Evolutionary conservation across 2,113 vertebrate genomes (phyloP).

Genomic region (Lepus timidus): DNA sequence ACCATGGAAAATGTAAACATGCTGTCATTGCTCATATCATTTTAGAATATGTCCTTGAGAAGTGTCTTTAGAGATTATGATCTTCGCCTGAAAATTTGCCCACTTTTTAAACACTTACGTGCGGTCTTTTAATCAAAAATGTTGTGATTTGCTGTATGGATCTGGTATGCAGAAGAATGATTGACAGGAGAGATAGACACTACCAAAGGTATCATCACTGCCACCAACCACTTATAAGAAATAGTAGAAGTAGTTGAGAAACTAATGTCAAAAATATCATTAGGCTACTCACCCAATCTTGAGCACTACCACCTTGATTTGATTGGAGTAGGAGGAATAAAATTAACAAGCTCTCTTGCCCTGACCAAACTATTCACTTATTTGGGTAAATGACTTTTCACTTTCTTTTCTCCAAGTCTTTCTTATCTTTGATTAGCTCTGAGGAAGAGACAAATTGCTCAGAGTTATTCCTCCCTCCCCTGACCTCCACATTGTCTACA

Average conservation of each 20-base stretch:
- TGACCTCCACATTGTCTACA: not conserved
- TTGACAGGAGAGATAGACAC: not conserved
- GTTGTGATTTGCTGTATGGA: constrained; percentile 48
- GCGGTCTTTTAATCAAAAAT: constrained; percentile 42
- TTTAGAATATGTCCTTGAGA: constrained; percentile 57
- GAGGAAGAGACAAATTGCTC: not conserved
- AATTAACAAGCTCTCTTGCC: not conserved
- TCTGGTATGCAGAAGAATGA: not conserved
- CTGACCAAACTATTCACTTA: not conserved
- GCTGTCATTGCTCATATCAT: constrained; percentile 56
- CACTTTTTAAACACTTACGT: constrained; percentile 30
- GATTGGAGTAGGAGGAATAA: not conserved
- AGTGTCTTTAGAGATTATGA: constrained; percentile 17
- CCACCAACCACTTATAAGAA: not conserved
- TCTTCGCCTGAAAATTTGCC: constrained; percentile 49
- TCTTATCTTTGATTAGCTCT: not conserved
- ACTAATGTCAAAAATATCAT: not conserved
- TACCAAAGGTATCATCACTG: not conserved
- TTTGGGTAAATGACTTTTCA: not conserved
- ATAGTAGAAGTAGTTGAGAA: constrained; percentile 29
- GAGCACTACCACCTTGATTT: not conserved
- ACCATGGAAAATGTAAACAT: constrained; percentile 69
- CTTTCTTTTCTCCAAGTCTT: constrained; percentile 13
- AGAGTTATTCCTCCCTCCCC: not conserved
- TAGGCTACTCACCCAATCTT: not conserved